Base-by-base conservation (phyloP, 2,888 invertebrate genomes). In the Platerodrilus igneus region DNA sequence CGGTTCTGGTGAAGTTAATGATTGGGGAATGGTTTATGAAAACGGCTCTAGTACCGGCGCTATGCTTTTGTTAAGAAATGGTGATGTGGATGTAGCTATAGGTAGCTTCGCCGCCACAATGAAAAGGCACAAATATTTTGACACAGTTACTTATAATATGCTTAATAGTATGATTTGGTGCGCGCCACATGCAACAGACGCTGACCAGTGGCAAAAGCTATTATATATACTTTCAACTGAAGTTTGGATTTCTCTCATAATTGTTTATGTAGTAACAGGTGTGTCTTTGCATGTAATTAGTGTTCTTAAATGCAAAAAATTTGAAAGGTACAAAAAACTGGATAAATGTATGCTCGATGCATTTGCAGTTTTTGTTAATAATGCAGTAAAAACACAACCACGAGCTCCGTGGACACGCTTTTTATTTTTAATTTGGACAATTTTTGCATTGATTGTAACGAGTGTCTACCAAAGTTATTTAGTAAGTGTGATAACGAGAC, bases 101-200 rank as follows among this genome's bases (percentile, higher is more conserved):
- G 65, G 65, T 2, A 59, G 60, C 7, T 60, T 64, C 26, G 57
- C 57, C 3, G 57, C 59, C 9, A 57, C 59, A 10, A 46, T 45
- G 3, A 45, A 54, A 13, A 50, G 59, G 13, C 51, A 56, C 20
- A 22, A 41, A 8, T 47, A 47, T 38, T 59, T 66, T 21, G 67
- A 67, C 37, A 41, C 54, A 7, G 60, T 60, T 9, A 34, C 51
- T 3, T 54, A 63, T 2, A 64, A 64, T 41, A 46, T 57, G 10
- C 58, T 60, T 28, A 65, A 66, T 41, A 53, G 57, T 3, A 42
- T 64, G 3, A 48, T 58, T 1, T 64, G 63, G 59, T 62, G 66
- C 21, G 63, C 63, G 2, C 62, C 67, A 0, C 61, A 63, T 36
- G 58, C 62, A 3, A 52, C 55, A 25, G 44, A 39, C 22, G 19